Percentiles rank a stretch among this genome's conserved stretches.
Evolutionary conservation across 1,140 invertebrate genomes (phyloP).

Genomic region (Drosophila mauritiana): DNA sequence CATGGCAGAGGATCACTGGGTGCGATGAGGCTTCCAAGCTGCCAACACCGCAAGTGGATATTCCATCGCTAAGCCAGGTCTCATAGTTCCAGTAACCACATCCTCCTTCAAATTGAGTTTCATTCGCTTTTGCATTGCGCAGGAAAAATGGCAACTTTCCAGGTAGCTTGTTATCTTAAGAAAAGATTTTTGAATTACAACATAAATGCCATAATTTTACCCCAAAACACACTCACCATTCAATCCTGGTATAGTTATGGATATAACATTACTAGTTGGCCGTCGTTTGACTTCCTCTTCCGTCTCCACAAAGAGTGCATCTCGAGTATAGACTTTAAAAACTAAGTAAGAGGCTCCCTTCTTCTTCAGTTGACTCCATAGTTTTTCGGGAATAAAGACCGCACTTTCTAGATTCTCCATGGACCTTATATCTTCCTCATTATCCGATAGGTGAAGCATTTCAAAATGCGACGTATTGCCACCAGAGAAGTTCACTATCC

Average conservation of each 20-base stretch:
- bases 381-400: constrained; percentile 45
- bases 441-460: constrained; percentile 39
- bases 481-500: constrained; percentile 58
- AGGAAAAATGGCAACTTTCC: constrained; percentile 56
- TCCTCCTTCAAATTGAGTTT: constrained; percentile 8
- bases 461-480: neutral
- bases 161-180: constrained; percentile 41
- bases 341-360: constrained; percentile 43
- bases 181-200: neutral
- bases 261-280: constrained; percentile 66
- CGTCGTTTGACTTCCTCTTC: constrained; percentile 10
- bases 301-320: constrained; percentile 71
- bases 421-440: constrained; percentile 19
- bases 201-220: too few species aligned
- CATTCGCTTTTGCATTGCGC: constrained; percentile 22
- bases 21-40: neutral
- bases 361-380: constrained; percentile 43
- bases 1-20: constrained; percentile 85
- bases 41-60: constrained; percentile 24
- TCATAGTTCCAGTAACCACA: constrained; percentile 81
- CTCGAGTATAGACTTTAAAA: constrained; percentile 72
- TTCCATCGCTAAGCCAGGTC: constrained; percentile 66
- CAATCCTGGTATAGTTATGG: constrained; percentile 72
- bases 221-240: constrained; percentile 37
- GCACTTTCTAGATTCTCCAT: constrained; percentile 57